Base-by-base conservation (phyloP, 2,888 invertebrate genomes). In the Acronicta aceris region DNA sequence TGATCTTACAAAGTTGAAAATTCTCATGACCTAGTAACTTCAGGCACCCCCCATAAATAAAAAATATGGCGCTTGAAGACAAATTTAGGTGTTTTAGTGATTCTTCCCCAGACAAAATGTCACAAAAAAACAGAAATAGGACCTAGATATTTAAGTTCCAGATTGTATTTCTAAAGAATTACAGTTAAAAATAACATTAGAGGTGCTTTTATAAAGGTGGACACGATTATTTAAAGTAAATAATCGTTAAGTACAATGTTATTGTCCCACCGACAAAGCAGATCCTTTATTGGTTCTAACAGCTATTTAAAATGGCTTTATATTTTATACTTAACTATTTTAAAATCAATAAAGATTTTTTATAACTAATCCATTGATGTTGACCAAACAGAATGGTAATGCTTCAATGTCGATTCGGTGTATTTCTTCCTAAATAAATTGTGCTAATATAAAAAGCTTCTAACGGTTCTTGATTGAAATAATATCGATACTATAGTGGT, bases 181-280 rank as follows among this genome's bases (percentile, higher is more conserved):
- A 57, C 57, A 62, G 59, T 53, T 63, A 59, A 56, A 62, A 49
- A 57, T n/a, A 27, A 52, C 13, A 16, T 65, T 2, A 68, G 56
- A 66, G 75, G 78, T 78, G 76, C 76, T 76, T 76, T 50, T 65
- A 21, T 61, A 65, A 67, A 57, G 71, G 67, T 71, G 72, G 69
- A 59, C 68, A 70, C 46, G 6, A 57, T 65, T 60, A 42, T 50
- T 25, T 59, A 53, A 58, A 56, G 48, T 6, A 58, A 50, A 46
- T 15, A 46, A 53, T 54, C 46, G 7, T 67, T 52, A 66, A 64
- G 62, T 74, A 74, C 64, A 74, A 61, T 60, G 17, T 50, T 45
- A 43, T 49, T 40, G 63, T 4, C 55, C 65, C 69, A 72, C 65
- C 69, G 72, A 42, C n/a, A 47, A 40, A 58, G 45, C 13, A 45